phyloP scores from a whole-genome alignment of 2,113 vertebrate genomes.

The Otus sunia region DNA sequence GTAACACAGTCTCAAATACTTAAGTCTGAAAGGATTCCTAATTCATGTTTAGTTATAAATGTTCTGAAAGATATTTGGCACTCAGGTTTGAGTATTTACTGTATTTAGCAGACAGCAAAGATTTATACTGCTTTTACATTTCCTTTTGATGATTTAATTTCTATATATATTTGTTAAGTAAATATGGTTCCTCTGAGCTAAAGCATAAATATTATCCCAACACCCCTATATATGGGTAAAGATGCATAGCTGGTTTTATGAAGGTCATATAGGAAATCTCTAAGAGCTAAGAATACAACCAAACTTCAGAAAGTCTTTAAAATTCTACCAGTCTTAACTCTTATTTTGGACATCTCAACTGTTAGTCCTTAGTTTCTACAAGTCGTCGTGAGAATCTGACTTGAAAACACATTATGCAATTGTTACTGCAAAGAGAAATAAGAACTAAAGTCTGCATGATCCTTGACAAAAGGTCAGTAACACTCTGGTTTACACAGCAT shows the following conservation, averaged over 20 bases:
- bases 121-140: background rate
- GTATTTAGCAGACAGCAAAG: slow-evolving; percentile 9
- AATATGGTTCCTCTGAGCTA: background rate
- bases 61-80: background rate
- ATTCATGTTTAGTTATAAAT: background rate
- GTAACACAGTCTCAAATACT: background rate
- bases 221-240: background rate
- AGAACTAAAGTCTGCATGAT: background rate
- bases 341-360: background rate
- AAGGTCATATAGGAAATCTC: background rate
- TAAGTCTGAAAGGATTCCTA: background rate
- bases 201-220: background rate
- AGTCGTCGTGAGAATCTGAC: background rate
- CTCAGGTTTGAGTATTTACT: background rate
- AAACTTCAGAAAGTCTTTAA: background rate
- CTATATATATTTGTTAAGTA: slow-evolving; percentile 25
- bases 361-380: background rate
- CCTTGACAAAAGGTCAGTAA: background rate
- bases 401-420: background rate
- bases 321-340: background rate
- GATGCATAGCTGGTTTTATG: background rate
- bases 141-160: background rate
- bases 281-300: background rate
- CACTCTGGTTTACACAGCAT: background rate
- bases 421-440: background rate